Base-by-base conservation (phyloP, 1,140 invertebrate species). In the Brachionus sp. region DNA sequence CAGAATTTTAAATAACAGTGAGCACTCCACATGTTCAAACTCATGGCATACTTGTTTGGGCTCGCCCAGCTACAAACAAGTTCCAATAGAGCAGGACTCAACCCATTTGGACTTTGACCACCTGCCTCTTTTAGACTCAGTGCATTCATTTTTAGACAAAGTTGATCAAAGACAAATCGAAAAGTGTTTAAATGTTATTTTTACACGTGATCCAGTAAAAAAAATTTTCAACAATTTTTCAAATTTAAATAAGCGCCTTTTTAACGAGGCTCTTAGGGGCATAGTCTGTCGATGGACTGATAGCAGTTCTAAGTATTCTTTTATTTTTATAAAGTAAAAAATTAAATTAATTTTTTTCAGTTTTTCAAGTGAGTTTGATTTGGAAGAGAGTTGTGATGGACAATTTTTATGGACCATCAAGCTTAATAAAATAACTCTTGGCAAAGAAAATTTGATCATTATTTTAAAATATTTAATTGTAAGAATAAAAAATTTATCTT, bases 391-490 rank as follows among this genome's bases (percentile, higher is more conserved):
- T 12, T 75, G 70, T 29, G 19, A 75, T 46, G 70, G 70, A 9
- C 6, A 7, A 46, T 25, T 46, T 6, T 19, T 46, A 12, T 75
- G 70, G 70, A 46, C 39, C 23, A 75, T 75, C 3, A 75, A 75
- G 44, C 29, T 75, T 2, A 75, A 29, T 75, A 44, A 50, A 75
- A 75, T 13, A 10, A 10, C 3, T 75, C 33, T 75, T 75, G 13
- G n/a, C 7, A 19, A 23, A 29, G 39, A 75, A n/a, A 13, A 13
- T 10, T 6, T 46, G 7, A 6, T 29, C 4, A 23, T 10, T 46
- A 75, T 75, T 35, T 23, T 35, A 13, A 44, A 29, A 75, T n/a
- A 46, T 75, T 75, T 75, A 46, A 46, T 75, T 46, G 70, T 75
- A 25, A 29, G 19, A 29, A 2, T 66, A 29, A 29, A 29, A 29